These are phyloP conservation scores for Aromia moschata DNA, from an alignment of 2,888 invertebrate species.

Conservation along the genomic window DNA sequence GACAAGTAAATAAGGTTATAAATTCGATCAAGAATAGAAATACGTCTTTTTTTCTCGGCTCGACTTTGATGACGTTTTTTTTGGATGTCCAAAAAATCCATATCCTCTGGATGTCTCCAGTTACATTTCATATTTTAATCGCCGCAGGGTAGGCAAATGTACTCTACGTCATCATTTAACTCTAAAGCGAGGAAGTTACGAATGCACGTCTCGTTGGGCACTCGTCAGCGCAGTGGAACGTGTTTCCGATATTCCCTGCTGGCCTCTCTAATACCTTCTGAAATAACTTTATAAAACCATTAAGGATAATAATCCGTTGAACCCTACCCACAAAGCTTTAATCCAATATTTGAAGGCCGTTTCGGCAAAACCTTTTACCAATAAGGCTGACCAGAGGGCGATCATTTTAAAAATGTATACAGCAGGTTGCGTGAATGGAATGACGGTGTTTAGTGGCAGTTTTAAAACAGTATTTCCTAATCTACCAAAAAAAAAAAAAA, in stretches of 20 bases:
- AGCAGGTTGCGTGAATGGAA: no score
- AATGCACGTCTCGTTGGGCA: slow-evolving; percentile 19
- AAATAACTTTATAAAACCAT: slow-evolving; percentile 24
- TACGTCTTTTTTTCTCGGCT: no score
- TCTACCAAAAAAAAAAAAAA: no score
- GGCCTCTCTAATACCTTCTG: slow-evolving; percentile 12
- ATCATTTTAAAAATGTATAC: no score
- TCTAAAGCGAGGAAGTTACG: slow-evolving; percentile 1
- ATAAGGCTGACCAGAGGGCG: no score
- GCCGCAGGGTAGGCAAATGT: background rate
- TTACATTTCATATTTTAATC: background rate
- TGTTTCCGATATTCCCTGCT: slow-evolving; percentile 17
- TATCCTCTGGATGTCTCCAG: no score
- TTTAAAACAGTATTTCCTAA: no score
- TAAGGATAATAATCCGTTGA: slow-evolving; percentile 24
- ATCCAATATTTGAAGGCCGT: slow-evolving; percentile 13
- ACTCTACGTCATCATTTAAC: background rate
- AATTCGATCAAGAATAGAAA: no score
- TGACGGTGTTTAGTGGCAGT: no score
- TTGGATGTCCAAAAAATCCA: no score
- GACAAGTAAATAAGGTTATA: no score
- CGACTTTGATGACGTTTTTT: no score
- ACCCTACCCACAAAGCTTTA: slow-evolving; percentile 10
- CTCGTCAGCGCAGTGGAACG: slow-evolving; percentile 9
- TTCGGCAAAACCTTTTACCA: background rate